A percentile compares a stretch with the other conserved stretches of the same genome.
phyloP scores from a whole-genome alignment of 2,113 vertebrate species.

The Platycercus adscitus region DNA sequence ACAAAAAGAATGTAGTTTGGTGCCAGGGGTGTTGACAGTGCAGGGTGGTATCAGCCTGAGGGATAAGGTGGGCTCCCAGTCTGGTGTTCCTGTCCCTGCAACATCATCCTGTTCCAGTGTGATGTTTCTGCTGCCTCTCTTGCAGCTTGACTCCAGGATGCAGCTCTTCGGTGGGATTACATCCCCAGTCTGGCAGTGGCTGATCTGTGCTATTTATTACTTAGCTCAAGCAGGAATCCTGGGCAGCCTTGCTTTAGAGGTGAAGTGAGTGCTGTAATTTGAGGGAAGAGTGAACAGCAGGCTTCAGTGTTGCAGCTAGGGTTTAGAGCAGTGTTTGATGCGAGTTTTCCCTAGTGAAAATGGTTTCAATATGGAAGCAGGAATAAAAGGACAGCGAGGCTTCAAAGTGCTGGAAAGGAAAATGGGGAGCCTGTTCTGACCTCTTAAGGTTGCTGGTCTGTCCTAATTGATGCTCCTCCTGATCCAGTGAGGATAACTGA shows the following conservation, averaged over 20 bases:
- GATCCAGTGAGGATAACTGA: neutral
- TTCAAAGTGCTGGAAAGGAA: neutral
- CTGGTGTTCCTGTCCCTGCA: neutral
- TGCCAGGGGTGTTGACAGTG: neutral
- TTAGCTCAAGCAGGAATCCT: neutral
- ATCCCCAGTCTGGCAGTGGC: neutral
- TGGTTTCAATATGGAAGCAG: neutral
- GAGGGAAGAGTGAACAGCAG: neutral
- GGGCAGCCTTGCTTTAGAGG: neutral
- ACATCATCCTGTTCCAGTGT: neutral
- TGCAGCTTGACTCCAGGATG: neutral
- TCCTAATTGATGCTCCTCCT: neutral
- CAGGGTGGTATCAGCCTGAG: neutral
- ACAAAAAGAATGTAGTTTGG: neutral
- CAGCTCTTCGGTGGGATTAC: neutral
- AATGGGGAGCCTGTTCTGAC: neutral
- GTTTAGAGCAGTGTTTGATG: neutral
- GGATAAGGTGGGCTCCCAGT: neutral
- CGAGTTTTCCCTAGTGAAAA: neutral
- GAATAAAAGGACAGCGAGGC: neutral
- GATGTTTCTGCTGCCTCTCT: neutral
- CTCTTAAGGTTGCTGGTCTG: neutral
- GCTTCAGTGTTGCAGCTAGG: neutral
- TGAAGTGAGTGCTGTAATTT: neutral
- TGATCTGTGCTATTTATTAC: neutral